These are phyloP conservation scores for Telmatochromis sp. DNA, from an alignment of 2,113 vertebrate genomes.

Conservation along the genomic window DNA sequence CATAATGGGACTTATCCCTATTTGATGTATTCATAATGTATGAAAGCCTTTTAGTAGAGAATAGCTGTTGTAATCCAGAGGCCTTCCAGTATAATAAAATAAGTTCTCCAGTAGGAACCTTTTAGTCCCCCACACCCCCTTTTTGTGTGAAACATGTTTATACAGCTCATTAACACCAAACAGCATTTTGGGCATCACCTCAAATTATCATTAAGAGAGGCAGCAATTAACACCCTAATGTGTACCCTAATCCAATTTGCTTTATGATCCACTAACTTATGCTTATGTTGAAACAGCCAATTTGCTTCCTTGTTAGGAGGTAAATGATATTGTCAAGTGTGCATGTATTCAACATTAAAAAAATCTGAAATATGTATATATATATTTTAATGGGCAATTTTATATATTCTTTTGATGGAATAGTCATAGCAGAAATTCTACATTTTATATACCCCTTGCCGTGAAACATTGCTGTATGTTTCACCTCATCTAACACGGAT, in stretches of 20 bases:
- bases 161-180: conserved; percentile 61
- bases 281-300: conserved; percentile 66
- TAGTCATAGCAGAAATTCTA: not conserved
- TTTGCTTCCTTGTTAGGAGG: conserved; percentile 72
- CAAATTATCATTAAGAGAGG: conserved; percentile 65
- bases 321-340: conserved; percentile 64
- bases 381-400: not conserved
- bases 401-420: not conserved
- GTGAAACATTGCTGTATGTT: not conserved
- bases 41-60: conserved; percentile 45
- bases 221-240: conserved; percentile 68
- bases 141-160: conserved; percentile 33
- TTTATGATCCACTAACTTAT: conserved; percentile 73
- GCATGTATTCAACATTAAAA: conserved; percentile 13
- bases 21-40: conserved; percentile 63
- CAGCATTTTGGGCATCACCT: conserved; percentile 65
- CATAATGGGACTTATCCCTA: conserved; percentile 61
- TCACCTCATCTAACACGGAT: not conserved
- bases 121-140: not conserved
- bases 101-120: conserved; percentile 35
- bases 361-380: not conserved
- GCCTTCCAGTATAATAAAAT: conserved; percentile 42
- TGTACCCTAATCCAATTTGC: conserved; percentile 73
- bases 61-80: conserved; percentile 43
- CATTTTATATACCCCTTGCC: not conserved